phyloP scores from a whole-genome alignment of 2,113 vertebrate genomes.

The Cepphus grylle region DNA sequence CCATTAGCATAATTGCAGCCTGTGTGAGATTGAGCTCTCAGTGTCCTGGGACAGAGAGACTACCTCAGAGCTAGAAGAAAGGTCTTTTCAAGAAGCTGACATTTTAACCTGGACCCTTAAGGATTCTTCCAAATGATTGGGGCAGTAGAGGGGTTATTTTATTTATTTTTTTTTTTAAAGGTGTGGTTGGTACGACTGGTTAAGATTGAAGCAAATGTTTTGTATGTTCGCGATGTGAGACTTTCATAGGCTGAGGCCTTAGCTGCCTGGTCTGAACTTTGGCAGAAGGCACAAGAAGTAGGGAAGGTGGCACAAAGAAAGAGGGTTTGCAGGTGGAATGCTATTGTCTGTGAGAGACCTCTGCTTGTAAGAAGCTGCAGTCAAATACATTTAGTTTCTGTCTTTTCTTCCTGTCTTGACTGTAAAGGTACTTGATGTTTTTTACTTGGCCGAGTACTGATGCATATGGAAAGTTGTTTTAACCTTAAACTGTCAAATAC shows the following conservation, averaged over 20 bases:
- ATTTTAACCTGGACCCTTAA: background rate
- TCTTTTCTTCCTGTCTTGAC: background rate
- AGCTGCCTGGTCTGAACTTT: background rate
- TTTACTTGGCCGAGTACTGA: background rate
- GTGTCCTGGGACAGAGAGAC: background rate
- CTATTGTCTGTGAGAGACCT: background rate
- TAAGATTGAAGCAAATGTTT: background rate
- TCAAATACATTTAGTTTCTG: background rate
- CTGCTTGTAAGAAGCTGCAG: background rate
- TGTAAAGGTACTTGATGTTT: background rate
- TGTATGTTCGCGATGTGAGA: background rate
- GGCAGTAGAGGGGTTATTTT: background rate
- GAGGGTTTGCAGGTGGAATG: background rate
- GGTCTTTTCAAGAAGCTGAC: background rate
- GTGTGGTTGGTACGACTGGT: background rate
- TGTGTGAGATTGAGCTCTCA: background rate
- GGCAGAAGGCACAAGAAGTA: background rate
- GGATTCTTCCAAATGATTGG: background rate
- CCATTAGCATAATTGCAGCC: background rate
- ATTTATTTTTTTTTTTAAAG: background rate
- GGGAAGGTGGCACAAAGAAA: background rate
- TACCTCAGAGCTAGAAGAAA: constrained; percentile 3
- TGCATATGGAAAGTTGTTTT: background rate
- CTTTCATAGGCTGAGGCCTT: background rate
- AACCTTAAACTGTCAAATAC: background rate